These are phyloP conservation scores for Conomelus anceps DNA, from an alignment of 2,888 invertebrate species.

Conservation along the genomic window DNA sequence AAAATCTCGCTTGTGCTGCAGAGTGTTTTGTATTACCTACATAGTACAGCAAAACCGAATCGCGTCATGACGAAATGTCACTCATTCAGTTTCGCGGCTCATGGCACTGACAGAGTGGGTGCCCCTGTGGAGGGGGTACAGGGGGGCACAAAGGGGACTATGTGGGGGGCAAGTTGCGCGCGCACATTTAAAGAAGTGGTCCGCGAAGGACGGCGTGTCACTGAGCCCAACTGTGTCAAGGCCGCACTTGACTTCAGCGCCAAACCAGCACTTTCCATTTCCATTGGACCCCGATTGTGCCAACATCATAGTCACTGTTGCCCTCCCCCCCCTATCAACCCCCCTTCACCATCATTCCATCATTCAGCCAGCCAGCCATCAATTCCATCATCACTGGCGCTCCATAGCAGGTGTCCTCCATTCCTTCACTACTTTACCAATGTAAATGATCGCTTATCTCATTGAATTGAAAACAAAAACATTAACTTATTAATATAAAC, in stretches of 20 bases:
- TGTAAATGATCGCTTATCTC: too few relatives aligned
- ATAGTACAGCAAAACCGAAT: not conserved
- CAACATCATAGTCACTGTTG: not conserved
- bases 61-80: not conserved
- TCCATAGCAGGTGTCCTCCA: not conserved
- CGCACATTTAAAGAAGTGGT: not conserved
- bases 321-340: not conserved
- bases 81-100: not conserved
- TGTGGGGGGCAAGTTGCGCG: not conserved
- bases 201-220: not conserved
- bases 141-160: not conserved
- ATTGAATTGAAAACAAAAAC: too few relatives aligned
- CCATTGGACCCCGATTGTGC: constrained; percentile 1
- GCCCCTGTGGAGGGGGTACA: not conserved
- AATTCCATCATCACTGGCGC: not conserved
- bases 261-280: not conserved
- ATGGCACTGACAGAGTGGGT: not conserved
- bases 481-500: too few relatives aligned
- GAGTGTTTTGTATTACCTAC: not conserved
- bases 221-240: not conserved
- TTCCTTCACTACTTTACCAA: not conserved
- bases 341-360: not conserved
- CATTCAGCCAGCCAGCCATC: not conserved
- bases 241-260: not conserved
- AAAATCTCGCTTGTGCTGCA: too few relatives aligned